Base-by-base conservation (phyloP, 1,140 invertebrate species). In the Drosophila erecta region DNA sequence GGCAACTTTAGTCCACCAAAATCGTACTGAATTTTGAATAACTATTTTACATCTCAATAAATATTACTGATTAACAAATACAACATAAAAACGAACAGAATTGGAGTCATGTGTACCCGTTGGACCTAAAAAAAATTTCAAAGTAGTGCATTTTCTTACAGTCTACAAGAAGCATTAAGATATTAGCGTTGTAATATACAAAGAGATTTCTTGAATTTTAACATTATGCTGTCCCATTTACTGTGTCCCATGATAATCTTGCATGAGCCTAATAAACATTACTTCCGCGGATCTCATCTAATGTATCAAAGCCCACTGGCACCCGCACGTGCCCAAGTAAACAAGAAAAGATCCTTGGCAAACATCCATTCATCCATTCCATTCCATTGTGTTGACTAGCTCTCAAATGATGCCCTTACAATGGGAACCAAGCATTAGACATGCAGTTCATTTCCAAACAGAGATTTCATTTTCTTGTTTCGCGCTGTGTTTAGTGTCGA, bases 381-480 rank as follows among this genome's bases (percentile, higher is more conserved):
- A 17, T 17, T 17, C 17, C 17, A 76, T 75, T 75, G 71, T 74
- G 56, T 37, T 12, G 41, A 33, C 57, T 43, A 41, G 44, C 64
- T 67, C 38, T 12, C 40, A 24, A 67, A 65, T 67, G 40, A 67
- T 67, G 35, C n/a, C 17, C 27, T 44, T 53, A 55, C 60, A 65
- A 65, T 49, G 50, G 58, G 41, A 46, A 38, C 47, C 46, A 44
- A 55, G 44, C 69, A 74, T 57, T 41, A 33, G 47, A 37, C 55
- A 58, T 61, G 56, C 56, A 76, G 79, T 58, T 72, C 57, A 83
- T 79, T 76, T 81, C 62, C 54, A 60, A 47, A 56, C 51, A 69
- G n/a, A 40, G 43, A 69, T 44, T 60, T 71, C 62, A 40, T 56
- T 22, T 35, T 27, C 35, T 51, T 50, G 14, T 27, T 40, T 8